Evolutionary conservation across 2,797 vertebrate species (phyloP).

Genomic region (Holocentrus rufus): DNA sequence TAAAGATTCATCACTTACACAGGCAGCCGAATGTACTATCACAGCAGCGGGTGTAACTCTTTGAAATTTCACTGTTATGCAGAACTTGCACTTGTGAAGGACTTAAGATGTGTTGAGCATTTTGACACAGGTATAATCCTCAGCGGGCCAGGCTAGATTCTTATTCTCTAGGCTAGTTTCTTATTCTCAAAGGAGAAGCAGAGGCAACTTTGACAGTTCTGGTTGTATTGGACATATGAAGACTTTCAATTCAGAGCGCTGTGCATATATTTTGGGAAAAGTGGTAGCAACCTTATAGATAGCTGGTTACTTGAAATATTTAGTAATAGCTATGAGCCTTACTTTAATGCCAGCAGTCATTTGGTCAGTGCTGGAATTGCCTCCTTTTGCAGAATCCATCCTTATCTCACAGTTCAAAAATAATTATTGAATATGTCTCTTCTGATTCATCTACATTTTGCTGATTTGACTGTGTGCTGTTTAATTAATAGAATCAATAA

Average conservation of each 20-base stretch:
- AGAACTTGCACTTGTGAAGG: conserved; percentile 69
- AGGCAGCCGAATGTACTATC: conserved; percentile 74
- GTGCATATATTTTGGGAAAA: conserved; percentile 40
- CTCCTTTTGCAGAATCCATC: conserved; percentile 1
- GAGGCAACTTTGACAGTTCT: conserved; percentile 64
- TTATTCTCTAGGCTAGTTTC: conserved; percentile 26
- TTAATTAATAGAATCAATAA: not conserved
- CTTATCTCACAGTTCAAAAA: not conserved
- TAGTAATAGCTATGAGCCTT: too few species aligned
- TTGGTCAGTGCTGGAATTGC: not conserved
- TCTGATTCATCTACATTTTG: conserved; percentile 6
- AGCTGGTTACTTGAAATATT: too few species aligned
- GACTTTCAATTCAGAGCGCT: conserved; percentile 8
- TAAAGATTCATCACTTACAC: conserved; percentile 78
- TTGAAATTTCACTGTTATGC: conserved; percentile 75
- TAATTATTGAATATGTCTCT: not conserved
- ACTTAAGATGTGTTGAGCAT: conserved; percentile 74
- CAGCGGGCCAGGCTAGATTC: conserved; percentile 60
- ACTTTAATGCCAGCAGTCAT: not conserved
- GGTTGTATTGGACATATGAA: conserved; percentile 19
- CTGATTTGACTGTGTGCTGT: not conserved
- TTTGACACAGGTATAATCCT: conserved; percentile 75
- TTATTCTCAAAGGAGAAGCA: conserved; percentile 11
- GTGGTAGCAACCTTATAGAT: too few species aligned
- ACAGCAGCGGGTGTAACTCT: conserved; percentile 76